Evolutionary conservation across 2,888 invertebrate genomes (phyloP).

Genomic region (Oscheius sp.): DNA sequence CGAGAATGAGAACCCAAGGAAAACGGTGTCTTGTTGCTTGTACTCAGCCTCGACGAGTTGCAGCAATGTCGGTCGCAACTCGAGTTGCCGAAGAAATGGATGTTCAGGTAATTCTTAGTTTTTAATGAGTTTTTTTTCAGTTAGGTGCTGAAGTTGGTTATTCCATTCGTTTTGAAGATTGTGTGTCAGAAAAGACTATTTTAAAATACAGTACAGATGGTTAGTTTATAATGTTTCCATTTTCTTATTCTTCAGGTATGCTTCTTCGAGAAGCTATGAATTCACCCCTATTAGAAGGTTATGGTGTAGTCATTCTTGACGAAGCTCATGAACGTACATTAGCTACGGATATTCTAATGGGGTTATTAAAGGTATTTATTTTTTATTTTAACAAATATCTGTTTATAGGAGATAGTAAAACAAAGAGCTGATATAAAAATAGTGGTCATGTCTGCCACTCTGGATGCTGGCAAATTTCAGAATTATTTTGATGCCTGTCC

Average conservation of each 20-base stretch:
- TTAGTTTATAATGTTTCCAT: conserved; percentile 56
- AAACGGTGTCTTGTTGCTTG: conserved; percentile 84
- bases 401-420: conserved; percentile 89
- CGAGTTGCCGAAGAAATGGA: conserved; percentile 99
- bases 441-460: conserved; percentile 98
- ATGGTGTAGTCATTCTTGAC: conserved; percentile 93
- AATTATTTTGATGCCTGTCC: conserved; percentile 98
- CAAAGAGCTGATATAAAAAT: conserved; percentile 91
- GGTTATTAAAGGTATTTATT: conserved; percentile 76
- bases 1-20: conserved; percentile 14
- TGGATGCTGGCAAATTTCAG: conserved; percentile 98
- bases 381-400: background rate
- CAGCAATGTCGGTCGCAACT: conserved; percentile 99
- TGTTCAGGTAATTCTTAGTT: conserved; percentile 76
- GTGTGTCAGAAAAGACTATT: conserved; percentile 90
- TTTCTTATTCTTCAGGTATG: conserved; percentile 80
- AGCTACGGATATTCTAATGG: conserved; percentile 98
- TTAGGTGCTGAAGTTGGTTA: conserved; percentile 91
- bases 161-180: conserved; percentile 98
- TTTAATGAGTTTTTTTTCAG: conserved; percentile 17
- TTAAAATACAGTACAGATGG: conserved; percentile 78
- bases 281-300: conserved; percentile 94
- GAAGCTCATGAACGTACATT: conserved; percentile 98
- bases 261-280: conserved; percentile 98
- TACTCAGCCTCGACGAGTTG: conserved; percentile 94